Evolutionary conservation across 2,888 invertebrate genomes (phyloP).

Genomic region (Noctua janthe): DNA sequence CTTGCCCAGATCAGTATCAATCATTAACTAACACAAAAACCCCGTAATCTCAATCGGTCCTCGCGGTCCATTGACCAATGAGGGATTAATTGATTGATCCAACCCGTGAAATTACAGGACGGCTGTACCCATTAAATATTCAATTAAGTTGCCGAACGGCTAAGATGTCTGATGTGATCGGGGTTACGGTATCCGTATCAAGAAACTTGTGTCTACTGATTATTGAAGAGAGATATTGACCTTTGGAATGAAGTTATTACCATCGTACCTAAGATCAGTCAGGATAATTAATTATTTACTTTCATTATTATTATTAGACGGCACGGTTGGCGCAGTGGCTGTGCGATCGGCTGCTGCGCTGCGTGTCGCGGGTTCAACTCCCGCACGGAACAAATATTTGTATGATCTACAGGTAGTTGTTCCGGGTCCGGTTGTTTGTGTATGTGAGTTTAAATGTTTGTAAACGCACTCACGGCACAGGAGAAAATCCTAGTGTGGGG

Average conservation of each 20-base stretch:
- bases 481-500: no score
- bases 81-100: slow-evolving; percentile 59
- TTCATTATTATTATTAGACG: no score
- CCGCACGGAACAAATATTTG: no score
- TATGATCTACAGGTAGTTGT: no score
- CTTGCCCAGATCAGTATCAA: slow-evolving; percentile 1
- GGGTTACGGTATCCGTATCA: slow-evolving; percentile 14
- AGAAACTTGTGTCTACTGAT: slow-evolving; percentile 16
- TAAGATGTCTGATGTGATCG: slow-evolving; percentile 39
- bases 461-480: no score
- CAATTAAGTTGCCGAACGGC: slow-evolving; percentile 51
- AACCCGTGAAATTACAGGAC: slow-evolving; percentile 55
- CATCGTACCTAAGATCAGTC: neutral
- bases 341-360: no score
- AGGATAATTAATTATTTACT: neutral
- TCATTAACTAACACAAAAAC: slow-evolving; percentile 27
- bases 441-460: no score
- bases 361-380: no score
- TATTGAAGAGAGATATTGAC: slow-evolving; percentile 4
- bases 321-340: no score
- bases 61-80: slow-evolving; percentile 43
- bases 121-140: slow-evolving; percentile 57
- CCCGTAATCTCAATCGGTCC: slow-evolving; percentile 20
- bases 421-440: no score
- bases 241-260: neutral